Evolutionary conservation across 2,888 invertebrate genomes (phyloP), one percentile per base, ranked within the genome.

Genomic region (Argyra leucocephala): DNA sequence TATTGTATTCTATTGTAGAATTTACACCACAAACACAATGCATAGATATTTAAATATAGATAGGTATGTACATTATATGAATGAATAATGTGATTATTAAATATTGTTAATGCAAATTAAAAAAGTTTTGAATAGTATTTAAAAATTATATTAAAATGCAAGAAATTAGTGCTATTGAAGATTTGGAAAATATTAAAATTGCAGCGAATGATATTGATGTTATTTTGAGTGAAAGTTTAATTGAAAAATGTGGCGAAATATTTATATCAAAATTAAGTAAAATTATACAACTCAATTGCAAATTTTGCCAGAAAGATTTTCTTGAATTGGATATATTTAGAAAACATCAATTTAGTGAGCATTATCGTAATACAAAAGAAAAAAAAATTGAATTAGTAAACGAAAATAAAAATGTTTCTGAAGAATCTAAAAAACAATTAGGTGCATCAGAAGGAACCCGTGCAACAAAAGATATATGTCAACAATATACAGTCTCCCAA

Each of bases 191-290:
- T 12, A 48, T 15, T 18, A 18, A n/a, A 18, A 18, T 48, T 18
- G 31, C 6, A 31, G 10, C 5, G 10, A 15, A 48, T 18, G 15
- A 37, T 15, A 9, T 37, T 10, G 37, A 37, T 12, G 3, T 48
- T 2, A n/a, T 48, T 48, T 1, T 18, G 5, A 15, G 18, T 3
- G n/a, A 48, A 48, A 48, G 15, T 15, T 48, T 48, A 3, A 48
- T 2, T 24, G 61, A 61, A 61, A 61, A 31, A 21, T 61, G 61
- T 61, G 61, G 61, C 7, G 61, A 61, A 21, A 61, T 61, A 24
- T 26, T 61, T 24, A 18, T 61, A 26, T 61, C 31, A 10, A 24
- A 31, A 26, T 10, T 26, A n/a, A 31, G 10, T 24, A 61, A 61
- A 31, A 31, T 61, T 6, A 21, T 61, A 21, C 21, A 10, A 31